Base-by-base conservation (phyloP, 30 jellyfish, hydroid and myxozoan genomes). In the Aurelia sp. region DNA sequence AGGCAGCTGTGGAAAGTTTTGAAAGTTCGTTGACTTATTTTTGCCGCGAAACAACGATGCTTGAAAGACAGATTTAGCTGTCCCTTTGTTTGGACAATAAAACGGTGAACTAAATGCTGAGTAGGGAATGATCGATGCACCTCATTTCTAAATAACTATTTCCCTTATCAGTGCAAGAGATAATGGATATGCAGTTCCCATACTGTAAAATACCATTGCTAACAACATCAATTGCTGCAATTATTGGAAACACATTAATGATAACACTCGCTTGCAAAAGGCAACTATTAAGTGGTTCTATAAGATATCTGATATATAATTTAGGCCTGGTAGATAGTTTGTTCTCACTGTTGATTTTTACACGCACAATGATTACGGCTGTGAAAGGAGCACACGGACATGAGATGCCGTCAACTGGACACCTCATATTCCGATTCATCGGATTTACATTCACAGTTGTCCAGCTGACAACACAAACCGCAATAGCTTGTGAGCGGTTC, bases 401-500 rank as follows among this genome's bases (percentile, higher is more conserved):
- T 18, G 48, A 58, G 27, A 58, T 17, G 47, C 30, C 19, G 9
- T 22, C 68, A 13, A 41, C 38, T 5, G 50, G 27, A 44, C 31
- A 24, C 22, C 76, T 27, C n/a, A 47, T 47, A 4, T 15, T 72
- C 57, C 82, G 82, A 4, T 38, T 20, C 41, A n/a, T 72, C 57
- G 70, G 68, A 5, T 38, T 72, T 66, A 44, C 51, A 0, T 44
- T 72, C 21, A 38, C 68, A 18, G 48, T 5, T 12, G 61, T 48
- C 12, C 82, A 72, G 30, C 67, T 72, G 44, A 8, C 57, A 4
- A 72, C 82, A 6, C 82, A 72, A n/a, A 48, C 52, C 9, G 66
- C 82, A n/a, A 72, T 72, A 4, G 82, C 70, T 0, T n/a, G 30
- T 15, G 82, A 72, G 50, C 69, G 82, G n/a, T 72, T 72, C 13